These are phyloP conservation scores for Ips nitidus DNA, from an alignment of 1,140 invertebrate genomes.

Conservation along the genomic window DNA sequence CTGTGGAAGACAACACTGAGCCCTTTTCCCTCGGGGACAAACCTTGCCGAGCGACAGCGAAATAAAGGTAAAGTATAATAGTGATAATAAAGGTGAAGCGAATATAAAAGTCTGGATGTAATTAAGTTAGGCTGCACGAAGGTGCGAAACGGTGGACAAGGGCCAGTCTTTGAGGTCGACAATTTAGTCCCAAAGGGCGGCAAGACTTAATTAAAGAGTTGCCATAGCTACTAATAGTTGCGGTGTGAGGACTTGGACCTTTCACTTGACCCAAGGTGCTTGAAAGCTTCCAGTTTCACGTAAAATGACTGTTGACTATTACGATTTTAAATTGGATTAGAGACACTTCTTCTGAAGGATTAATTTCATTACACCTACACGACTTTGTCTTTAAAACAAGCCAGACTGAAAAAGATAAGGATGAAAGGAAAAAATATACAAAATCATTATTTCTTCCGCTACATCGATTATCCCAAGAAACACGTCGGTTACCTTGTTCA, in stretches of 20 bases:
- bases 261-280: constrained; percentile 35
- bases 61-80: constrained; percentile 43
- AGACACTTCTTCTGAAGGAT: background rate
- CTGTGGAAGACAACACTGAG: constrained; percentile 7
- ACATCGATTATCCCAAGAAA: constrained; percentile 20
- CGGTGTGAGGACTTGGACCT: constrained; percentile 40
- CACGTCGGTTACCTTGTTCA: constrained; percentile 12
- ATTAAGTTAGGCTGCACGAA: constrained; percentile 41
- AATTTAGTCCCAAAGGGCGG: constrained; percentile 36
- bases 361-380: background rate
- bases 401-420: background rate
- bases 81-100: constrained; percentile 45
- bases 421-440: background rate
- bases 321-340: constrained; percentile 21
- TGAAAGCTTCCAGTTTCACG: constrained; percentile 16
- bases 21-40: constrained; percentile 7
- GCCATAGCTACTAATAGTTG: constrained; percentile 48
- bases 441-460: constrained; percentile 16
- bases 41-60: constrained; percentile 18
- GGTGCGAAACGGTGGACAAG: constrained; percentile 43
- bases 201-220: constrained; percentile 48
- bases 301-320: constrained; percentile 10
- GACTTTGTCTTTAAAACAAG: background rate
- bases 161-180: constrained; percentile 45
- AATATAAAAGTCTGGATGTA: constrained; percentile 40